Percentiles rank a stretch among this genome's conserved stretches.
These are phyloP conservation scores for Eumerus sabulonum DNA, from an alignment of 2,888 invertebrate genomes.

Conservation along the genomic window DNA sequence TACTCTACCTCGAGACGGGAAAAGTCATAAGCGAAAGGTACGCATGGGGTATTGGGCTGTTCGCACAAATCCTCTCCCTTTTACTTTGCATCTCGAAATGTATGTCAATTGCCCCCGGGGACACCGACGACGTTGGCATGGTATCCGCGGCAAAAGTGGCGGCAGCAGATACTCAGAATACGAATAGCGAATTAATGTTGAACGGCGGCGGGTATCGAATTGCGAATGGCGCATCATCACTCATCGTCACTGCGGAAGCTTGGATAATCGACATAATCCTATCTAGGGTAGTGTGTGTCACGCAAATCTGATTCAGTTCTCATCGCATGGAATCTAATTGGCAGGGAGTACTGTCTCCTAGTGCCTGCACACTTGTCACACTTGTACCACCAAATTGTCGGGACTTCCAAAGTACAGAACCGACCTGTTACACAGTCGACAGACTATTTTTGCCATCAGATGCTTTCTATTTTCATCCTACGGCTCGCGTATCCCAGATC, in stretches of 20 bases:
- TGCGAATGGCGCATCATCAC: conserved; percentile 18
- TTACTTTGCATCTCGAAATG: conserved; percentile 13
- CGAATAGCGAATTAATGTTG: not conserved
- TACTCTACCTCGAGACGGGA: no score
- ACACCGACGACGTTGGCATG: conserved; percentile 7
- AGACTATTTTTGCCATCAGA: no score
- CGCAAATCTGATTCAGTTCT: conserved; percentile 33
- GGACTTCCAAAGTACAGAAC: no score
- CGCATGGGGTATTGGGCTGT: conserved; percentile 17
- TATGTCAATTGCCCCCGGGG: conserved; percentile 29
- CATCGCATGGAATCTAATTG: no score
- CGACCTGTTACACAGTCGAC: not conserved
- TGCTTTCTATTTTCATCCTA: no score
- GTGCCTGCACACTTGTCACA: no score
- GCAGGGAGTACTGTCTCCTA: no score
- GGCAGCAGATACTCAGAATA: conserved; percentile 14
- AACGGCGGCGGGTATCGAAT: conserved; percentile 13
- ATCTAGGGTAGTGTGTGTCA: conserved; percentile 24
- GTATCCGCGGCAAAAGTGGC: not conserved
- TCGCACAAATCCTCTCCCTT: conserved; percentile 27
- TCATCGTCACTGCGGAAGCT: conserved; percentile 40
- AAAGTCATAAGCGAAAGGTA: no score
- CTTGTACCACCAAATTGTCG: no score
- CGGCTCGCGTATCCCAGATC: conserved; percentile 35
- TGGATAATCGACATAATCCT: conserved; percentile 48